phyloP scores from a whole-genome alignment of 2,888 invertebrate genomes.

The Lasioglossum leucozonium region DNA sequence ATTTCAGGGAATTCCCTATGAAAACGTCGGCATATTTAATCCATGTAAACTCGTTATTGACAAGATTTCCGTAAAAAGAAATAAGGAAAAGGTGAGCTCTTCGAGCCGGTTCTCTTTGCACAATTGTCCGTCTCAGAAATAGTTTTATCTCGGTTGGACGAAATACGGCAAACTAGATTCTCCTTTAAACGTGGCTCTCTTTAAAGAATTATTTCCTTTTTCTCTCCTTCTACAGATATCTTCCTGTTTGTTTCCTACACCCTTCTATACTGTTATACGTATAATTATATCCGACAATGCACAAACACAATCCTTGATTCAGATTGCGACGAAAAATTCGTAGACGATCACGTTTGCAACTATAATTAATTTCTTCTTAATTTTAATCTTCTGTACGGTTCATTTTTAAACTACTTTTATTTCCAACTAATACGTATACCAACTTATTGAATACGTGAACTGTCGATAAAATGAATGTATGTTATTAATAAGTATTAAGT shows the following conservation, averaged over 20 bases:
- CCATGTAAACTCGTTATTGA: slow-evolving; percentile 12
- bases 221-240: background rate
- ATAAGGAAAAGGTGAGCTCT: background rate
- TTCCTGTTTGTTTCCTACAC: background rate
- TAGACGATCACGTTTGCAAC: background rate
- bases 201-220: background rate
- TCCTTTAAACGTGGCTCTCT: slow-evolving; percentile 1
- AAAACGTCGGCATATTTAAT: slow-evolving; percentile 4
- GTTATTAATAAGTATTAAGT: too few species aligned
- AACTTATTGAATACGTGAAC: too few species aligned
- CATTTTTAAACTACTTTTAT: background rate
- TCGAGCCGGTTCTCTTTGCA: background rate
- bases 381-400: background rate
- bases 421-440: background rate
- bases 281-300: background rate
- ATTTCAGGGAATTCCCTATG: background rate
- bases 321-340: background rate
- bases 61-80: slow-evolving; percentile 27
- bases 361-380: background rate
- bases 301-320: background rate
- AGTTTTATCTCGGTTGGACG: slow-evolving; percentile 21
- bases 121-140: slow-evolving; percentile 30
- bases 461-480: too few species aligned
- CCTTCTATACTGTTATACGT: too few species aligned
- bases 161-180: slow-evolving; percentile 22